Evolutionary conservation across 2,888 invertebrate species (phyloP).

Genomic region (Merodon equestris): DNA sequence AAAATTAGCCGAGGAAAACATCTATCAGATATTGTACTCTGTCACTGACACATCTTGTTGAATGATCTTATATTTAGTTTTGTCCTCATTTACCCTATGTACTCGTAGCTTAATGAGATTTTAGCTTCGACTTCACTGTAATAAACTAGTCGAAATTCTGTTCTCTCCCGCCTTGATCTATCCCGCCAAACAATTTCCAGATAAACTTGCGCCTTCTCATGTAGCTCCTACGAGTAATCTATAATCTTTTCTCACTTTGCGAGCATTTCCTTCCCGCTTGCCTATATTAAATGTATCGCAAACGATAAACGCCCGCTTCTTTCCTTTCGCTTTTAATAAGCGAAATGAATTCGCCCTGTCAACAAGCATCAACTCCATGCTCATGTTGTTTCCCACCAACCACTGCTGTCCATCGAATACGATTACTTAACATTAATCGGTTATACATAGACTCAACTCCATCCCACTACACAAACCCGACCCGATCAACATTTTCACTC

Average conservation of each 20-base stretch:
- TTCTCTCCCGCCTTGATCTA: too few relatives aligned
- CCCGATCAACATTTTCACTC: too few relatives aligned
- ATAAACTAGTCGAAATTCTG: too few relatives aligned
- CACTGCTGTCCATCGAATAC: constrained; percentile 15
- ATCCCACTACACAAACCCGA: not conserved
- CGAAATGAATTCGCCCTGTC: constrained; percentile 56
- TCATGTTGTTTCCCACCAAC: constrained; percentile 41
- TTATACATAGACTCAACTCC: constrained; percentile 13
- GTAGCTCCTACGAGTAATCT: not conserved
- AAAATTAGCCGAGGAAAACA: too few relatives aligned
- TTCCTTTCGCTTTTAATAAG: constrained; percentile 56
- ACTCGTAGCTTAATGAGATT: too few relatives aligned
- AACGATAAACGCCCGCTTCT: constrained; percentile 7
- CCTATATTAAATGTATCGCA: constrained; percentile 8
- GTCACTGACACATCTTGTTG: too few relatives aligned
- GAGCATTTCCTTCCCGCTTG: not conserved
- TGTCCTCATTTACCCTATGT: too few relatives aligned
- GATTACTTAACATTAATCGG: constrained; percentile 45
- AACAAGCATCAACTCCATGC: constrained; percentile 48
- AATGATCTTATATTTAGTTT: too few relatives aligned
- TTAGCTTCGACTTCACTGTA: too few relatives aligned
- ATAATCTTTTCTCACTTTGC: constrained; percentile 1
- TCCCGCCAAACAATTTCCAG: too few relatives aligned
- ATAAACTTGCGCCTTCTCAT: not conserved
- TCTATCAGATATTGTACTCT: too few relatives aligned